Conservation (phyloP, 2,113 vertebrate species). For the Rhinichthys klamathensis region DNA sequence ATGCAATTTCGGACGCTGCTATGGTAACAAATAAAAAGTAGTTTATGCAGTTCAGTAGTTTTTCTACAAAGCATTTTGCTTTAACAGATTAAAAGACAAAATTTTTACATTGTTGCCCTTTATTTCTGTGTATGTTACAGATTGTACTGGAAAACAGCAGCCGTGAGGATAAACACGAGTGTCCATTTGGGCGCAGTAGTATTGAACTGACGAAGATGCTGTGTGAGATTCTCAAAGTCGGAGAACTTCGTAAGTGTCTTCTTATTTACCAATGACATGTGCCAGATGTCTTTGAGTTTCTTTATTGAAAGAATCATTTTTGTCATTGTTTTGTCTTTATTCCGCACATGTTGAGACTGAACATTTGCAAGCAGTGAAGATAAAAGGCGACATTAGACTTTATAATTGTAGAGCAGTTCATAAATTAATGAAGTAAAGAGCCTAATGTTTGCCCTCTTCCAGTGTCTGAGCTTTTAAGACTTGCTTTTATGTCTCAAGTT, state of each 20-base stretch:
- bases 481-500: constrained; percentile 1
- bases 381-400: constrained; percentile 64
- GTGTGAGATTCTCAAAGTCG: constrained; percentile 97
- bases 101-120: neutral
- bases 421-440: constrained; percentile 65
- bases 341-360: neutral
- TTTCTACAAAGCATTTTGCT: neutral
- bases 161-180: constrained; percentile 98
- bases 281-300: neutral
- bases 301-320: neutral
- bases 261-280: neutral
- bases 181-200: constrained; percentile 96
- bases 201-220: constrained; percentile 99
- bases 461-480: constrained; percentile 5
- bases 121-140: constrained; percentile 66
- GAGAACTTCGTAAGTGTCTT: constrained; percentile 93
- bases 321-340: neutral
- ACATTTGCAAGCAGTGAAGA: constrained; percentile 42
- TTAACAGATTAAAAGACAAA: neutral
- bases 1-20: too few relatives aligned
- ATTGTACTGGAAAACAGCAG: constrained; percentile 99
- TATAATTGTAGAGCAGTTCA: constrained; percentile 66
- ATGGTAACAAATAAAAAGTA: neutral
- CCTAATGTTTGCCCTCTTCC: constrained; percentile 50
- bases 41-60: neutral